Evolutionary conservation across 2,797 vertebrate genomes (phyloP).

Genomic region (Cottoperca gobio): DNA sequence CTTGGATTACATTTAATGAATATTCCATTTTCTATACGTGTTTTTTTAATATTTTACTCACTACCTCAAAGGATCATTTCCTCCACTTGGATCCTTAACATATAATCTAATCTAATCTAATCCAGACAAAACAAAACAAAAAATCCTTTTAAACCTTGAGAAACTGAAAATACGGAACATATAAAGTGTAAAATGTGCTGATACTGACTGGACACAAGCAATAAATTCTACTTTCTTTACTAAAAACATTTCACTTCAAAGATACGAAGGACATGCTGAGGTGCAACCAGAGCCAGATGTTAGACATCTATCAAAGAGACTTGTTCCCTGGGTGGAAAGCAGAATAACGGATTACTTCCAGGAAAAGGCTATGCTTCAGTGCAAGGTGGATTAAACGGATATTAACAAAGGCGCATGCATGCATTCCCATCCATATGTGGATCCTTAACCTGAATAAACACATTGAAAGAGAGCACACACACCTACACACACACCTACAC

Average conservation of each 20-base stretch:
- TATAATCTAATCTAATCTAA: neutral
- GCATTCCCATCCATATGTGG: constrained; percentile 1
- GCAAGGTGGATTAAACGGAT: constrained; percentile 2
- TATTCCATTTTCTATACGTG: neutral
- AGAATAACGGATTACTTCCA: constrained; percentile 43
- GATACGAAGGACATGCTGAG: neutral
- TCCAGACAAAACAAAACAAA: neutral
- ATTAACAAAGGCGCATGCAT: constrained; percentile 2
- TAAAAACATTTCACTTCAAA: constrained; percentile 33
- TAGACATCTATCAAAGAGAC: constrained; percentile 35
- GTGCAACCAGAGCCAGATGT: constrained; percentile 49
- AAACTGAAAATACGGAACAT: neutral
- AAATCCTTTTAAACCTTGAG: neutral
- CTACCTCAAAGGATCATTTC: neutral
- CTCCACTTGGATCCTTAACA: neutral
- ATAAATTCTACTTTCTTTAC: neutral
- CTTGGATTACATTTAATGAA: neutral
- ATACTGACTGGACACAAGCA: neutral
- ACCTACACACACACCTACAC: neutral
- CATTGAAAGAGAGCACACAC: neutral
- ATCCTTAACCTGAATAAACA: constrained; percentile 9
- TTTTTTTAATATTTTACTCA: neutral
- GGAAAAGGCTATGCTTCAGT: constrained; percentile 19
- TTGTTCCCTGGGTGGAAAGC: constrained; percentile 11
- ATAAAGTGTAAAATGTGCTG: neutral